phyloP scores from a whole-genome alignment of 2,888 invertebrate species.

The Torymus tubicola region DNA sequence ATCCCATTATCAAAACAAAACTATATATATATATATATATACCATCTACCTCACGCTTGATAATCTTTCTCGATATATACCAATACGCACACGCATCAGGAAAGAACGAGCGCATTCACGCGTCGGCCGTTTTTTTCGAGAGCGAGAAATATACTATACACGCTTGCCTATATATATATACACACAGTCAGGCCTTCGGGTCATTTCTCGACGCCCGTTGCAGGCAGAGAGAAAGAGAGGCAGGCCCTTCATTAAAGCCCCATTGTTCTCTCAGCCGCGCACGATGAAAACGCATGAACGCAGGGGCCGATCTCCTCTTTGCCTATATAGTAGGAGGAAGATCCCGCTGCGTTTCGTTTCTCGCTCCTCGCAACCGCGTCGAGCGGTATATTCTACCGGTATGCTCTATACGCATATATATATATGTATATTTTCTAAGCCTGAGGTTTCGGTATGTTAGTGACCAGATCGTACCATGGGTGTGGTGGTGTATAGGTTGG shows the following conservation, averaged over 20 bases:
- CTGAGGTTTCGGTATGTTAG: neutral
- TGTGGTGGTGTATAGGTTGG: too few species aligned
- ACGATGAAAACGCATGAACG: neutral
- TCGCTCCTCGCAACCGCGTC: neutral
- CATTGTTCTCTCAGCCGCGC: slow-evolving; percentile 53
- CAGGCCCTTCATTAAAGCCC: slow-evolving; percentile 55
- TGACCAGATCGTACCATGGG: too few species aligned
- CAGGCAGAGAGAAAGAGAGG: slow-evolving; percentile 1
- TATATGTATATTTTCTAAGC: slow-evolving; percentile 26
- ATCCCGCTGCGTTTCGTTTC: slow-evolving; percentile 30
- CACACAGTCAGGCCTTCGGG: slow-evolving; percentile 12
- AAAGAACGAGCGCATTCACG: slow-evolving; percentile 22
- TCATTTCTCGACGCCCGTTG: slow-evolving; percentile 24
- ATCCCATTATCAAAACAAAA: too few species aligned
- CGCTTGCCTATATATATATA: too few species aligned
- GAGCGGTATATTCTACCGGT: slow-evolving; percentile 28
- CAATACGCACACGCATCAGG: neutral
- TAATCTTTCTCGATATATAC: too few species aligned
- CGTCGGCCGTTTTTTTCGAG: slow-evolving; percentile 9
- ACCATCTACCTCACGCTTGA: too few species aligned
- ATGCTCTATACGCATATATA: too few species aligned
- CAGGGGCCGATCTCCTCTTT: neutral
- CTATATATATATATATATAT: too few species aligned
- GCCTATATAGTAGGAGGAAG: neutral
- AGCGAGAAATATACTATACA: neutral